Percentiles rank a stretch among this genome's conserved stretches.
phyloP scores from a whole-genome alignment of 2,797 vertebrate genomes.

The Avahi laniger region DNA sequence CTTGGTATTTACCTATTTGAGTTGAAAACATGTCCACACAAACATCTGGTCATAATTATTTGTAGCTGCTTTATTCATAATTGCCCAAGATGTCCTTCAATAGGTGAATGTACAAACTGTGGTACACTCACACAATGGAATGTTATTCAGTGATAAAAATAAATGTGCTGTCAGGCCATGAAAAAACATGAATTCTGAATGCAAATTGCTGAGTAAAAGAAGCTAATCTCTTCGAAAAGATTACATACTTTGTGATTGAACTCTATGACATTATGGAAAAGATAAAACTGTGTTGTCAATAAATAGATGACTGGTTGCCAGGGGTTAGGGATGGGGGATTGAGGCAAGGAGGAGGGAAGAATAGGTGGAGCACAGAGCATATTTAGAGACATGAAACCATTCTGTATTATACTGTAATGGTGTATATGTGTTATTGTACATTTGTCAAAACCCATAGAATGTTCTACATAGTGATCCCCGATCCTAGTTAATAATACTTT shows the following conservation, averaged over 20 bases:
- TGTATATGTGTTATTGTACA: background rate
- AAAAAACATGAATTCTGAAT: background rate
- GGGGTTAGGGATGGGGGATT: background rate
- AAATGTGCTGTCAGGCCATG: background rate
- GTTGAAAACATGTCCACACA: background rate
- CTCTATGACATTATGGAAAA: background rate
- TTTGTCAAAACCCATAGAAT: background rate
- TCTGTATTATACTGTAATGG: background rate
- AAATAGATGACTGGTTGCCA: background rate
- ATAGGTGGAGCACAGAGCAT: background rate
- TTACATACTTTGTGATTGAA: background rate
- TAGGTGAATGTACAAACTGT: background rate
- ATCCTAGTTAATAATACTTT: background rate
- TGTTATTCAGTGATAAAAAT: background rate
- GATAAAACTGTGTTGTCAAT: background rate
- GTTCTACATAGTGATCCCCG: background rate
- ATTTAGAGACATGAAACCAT: background rate
- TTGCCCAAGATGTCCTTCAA: background rate
- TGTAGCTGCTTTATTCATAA: constrained; percentile 2
- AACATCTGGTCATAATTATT: background rate
- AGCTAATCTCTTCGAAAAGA: background rate
- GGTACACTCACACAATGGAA: background rate
- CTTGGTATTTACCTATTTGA: background rate
- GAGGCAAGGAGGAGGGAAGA: background rate
- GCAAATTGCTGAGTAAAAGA: background rate